Evolutionary conservation across 2,113 vertebrate species (phyloP), one percentile per base, ranked within the genome.

Genomic region (Gopherus flavomarginatus): DNA sequence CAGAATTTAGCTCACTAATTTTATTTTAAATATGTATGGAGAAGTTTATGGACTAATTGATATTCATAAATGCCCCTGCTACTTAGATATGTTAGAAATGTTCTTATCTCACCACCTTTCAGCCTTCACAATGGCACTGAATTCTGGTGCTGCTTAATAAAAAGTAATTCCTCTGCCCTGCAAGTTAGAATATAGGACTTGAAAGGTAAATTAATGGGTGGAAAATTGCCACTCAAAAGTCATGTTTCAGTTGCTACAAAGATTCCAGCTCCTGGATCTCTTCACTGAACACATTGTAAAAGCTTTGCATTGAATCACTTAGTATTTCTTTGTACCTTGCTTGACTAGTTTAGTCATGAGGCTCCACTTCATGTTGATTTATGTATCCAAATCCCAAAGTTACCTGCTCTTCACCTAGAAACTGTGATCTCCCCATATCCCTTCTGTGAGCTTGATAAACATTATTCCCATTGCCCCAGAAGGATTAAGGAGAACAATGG

Each of bases 41-140:
- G 27, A 13, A 81, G 2, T 82, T 38, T 27, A 38, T 56, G 7
- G 24, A 56, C 26, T 26, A 82, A 56, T 17, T 54, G 49, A 14
- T 24, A 54, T 26, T 31, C 35, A 42, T 82, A 56, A 54, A 56
- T 56, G 54, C 14, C 81, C 38, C 16, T 12, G 22, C 8, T 29
- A 27, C 77, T 27, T 82, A 44, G n/a, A 42, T 53, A 26, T 44
- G n/a, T 83, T 29, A 57, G 53, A 10, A 9, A 22, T 54, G n/a
- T 29, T 90, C 1, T 3, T 80, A 0, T 82, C 2, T 88, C 85
- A n/a, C 35, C 8, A 27, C 5, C 0, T 1, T 54, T 56, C 4
- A 24, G 2, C 19, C 83, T 53, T 44, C 49, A 3, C 49, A 47
- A 11, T 75, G 72, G 38, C 9, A 44, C 21, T 44, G 42, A 77